phyloP scores from a whole-genome alignment of 2,888 invertebrate genomes.

The Troides helena region DNA sequence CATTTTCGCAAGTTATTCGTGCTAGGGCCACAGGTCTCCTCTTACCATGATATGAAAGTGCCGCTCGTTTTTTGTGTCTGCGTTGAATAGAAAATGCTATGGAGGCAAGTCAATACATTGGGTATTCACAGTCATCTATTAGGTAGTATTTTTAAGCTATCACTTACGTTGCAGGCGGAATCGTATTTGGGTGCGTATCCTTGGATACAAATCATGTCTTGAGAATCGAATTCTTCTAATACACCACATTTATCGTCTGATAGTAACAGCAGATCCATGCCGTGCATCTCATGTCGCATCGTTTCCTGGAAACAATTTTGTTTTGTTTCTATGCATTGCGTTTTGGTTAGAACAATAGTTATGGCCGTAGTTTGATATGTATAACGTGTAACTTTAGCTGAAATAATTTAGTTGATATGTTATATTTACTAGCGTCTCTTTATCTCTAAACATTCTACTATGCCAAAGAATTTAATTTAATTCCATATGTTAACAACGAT shows the following conservation, averaged over 20 bases:
- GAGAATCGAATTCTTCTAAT: constrained; percentile 52
- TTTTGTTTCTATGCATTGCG: not conserved
- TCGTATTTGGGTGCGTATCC: constrained; percentile 61
- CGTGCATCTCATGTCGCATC: constrained; percentile 71
- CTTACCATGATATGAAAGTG: too few species aligned
- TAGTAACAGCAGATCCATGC: constrained; percentile 56
- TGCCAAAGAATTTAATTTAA: too few species aligned
- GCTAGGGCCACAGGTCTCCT: too few species aligned
- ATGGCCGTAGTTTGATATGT: too few species aligned
- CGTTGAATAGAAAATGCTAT: not conserved
- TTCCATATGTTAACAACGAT: too few species aligned
- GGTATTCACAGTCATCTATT: not conserved
- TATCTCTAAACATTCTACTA: too few species aligned
- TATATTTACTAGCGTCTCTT: too few species aligned
- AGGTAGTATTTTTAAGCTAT: not conserved
- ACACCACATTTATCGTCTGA: constrained; percentile 48
- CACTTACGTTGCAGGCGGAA: constrained; percentile 71
- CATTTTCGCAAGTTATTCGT: too few species aligned
- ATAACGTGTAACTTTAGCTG: too few species aligned
- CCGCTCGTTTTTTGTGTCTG: too few species aligned
- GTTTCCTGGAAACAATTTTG: constrained; percentile 49
- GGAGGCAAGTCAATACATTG: not conserved
- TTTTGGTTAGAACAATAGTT: too few species aligned
- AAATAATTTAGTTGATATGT: too few species aligned
- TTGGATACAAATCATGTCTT: constrained; percentile 66